A percentile compares a stretch with the other conserved stretches of the same genome.
phyloP scores from a whole-genome alignment of 30 jellyfish, hydroid and myxozoan genomes.

The Hydractinia symbiolongicarpus region DNA sequence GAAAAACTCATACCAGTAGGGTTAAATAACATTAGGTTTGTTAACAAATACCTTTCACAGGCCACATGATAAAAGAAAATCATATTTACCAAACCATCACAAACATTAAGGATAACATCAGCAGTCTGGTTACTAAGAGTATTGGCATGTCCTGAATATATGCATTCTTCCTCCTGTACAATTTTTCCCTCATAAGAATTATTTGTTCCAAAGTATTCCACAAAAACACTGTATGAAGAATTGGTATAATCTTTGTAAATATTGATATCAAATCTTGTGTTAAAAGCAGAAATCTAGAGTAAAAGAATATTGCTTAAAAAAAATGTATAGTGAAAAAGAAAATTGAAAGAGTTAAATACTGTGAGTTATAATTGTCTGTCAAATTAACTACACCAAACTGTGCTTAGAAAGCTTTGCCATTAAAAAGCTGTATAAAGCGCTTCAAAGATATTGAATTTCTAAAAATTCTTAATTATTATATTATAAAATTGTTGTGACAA shows the following conservation, averaged over 20 bases:
- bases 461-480: too few relatives aligned
- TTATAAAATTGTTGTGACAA: too few relatives aligned
- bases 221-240: constrained; percentile 10
- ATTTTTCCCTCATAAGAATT: neutral
- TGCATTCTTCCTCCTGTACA: neutral
- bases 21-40: too few relatives aligned
- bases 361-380: too few relatives aligned
- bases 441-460: too few relatives aligned
- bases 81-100: constrained; percentile 29
- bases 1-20: too few relatives aligned
- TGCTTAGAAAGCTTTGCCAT: too few relatives aligned
- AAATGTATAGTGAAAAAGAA: neutral
- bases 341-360: too few relatives aligned
- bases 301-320: neutral
- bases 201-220: constrained; percentile 13
- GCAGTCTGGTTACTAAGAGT: neutral
- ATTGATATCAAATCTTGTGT: neutral
- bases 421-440: too few relatives aligned
- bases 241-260: neutral
- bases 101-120: neutral
- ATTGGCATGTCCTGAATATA: constrained; percentile 9
- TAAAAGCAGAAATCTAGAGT: constrained; percentile 27
- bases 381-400: too few relatives aligned
- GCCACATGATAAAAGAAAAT: too few relatives aligned
- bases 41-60: too few relatives aligned